Percentiles rank a stretch among this genome's conserved stretches.
Conservation (phyloP, 2,797 vertebrate genomes). For the Synanceia verrucosa region DNA sequence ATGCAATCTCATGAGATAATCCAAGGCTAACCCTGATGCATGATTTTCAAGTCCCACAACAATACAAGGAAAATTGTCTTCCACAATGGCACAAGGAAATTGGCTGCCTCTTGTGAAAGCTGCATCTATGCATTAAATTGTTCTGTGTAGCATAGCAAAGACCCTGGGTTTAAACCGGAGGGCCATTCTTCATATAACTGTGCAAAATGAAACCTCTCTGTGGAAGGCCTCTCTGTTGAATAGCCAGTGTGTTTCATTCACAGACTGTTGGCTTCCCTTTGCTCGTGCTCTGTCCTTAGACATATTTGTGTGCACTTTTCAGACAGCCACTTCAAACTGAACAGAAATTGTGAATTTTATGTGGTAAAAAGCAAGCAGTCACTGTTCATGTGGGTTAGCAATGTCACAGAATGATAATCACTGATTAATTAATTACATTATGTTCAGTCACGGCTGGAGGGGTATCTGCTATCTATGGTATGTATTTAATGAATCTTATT, state of each 20-base stretch:
- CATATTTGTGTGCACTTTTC: slow-evolving; percentile 8
- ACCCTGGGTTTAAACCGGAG: slow-evolving; percentile 24
- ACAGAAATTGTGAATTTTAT: background rate
- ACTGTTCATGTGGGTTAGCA: background rate
- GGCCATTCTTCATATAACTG: slow-evolving; percentile 28
- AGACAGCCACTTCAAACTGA: slow-evolving; percentile 30
- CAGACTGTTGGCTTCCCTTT: slow-evolving; percentile 25
- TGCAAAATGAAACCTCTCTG: slow-evolving; percentile 28
- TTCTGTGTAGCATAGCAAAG: slow-evolving; percentile 20
- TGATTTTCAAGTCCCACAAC: slow-evolving; percentile 20
- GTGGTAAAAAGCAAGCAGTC: background rate
- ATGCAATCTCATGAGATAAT: slow-evolving; percentile 24
- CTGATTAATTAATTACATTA: background rate
- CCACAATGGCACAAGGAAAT: slow-evolving; percentile 24
- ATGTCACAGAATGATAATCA: background rate
- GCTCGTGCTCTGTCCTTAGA: slow-evolving; percentile 28
- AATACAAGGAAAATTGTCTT: slow-evolving; percentile 36
- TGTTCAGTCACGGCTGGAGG: background rate
- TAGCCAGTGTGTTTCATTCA: slow-evolving; percentile 20
- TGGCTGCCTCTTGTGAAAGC: slow-evolving; percentile 16
- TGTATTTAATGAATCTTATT: background rate
- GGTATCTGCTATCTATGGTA: background rate
- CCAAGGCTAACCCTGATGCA: slow-evolving; percentile 22
- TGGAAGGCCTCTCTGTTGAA: slow-evolving; percentile 34
- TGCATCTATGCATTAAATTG: slow-evolving; percentile 14